Evolutionary conservation across 2,113 vertebrate genomes (phyloP).

Genomic region (Alligator mississippiensis): DNA sequence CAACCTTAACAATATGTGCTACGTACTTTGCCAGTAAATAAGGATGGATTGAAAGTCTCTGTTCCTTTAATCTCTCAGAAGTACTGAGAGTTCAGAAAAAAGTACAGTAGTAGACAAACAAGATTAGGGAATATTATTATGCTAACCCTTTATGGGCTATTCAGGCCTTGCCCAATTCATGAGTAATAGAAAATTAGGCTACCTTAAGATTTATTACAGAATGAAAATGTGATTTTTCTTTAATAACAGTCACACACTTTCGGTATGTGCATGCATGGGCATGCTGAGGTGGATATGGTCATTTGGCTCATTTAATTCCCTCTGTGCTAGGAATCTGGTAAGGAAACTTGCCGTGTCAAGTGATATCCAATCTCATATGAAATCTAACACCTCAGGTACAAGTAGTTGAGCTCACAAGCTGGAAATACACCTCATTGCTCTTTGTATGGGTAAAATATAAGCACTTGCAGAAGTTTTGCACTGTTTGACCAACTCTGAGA

Average conservation of each 20-base stretch:
- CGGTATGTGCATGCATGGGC: constrained; percentile 60
- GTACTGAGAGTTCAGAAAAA: constrained; percentile 11
- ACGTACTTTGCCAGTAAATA: background rate
- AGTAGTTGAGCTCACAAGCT: background rate
- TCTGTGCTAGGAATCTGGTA: constrained; percentile 49
- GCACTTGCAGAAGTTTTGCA: background rate
- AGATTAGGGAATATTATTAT: constrained; percentile 45
- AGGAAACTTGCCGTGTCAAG: constrained; percentile 65
- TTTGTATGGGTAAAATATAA: background rate
- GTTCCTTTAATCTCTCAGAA: constrained; percentile 45
- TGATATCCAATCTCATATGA: constrained; percentile 52
- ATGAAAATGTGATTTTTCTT: constrained; percentile 60
- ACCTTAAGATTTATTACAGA: constrained; percentile 43
- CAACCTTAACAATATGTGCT: background rate
- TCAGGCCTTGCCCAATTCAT: background rate
- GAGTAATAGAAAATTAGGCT: constrained; percentile 66
- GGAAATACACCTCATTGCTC: constrained; percentile 28
- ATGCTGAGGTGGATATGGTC: constrained; percentile 68
- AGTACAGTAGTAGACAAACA: constrained; percentile 55
- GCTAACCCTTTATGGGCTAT: constrained; percentile 39
- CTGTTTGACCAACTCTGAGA: background rate
- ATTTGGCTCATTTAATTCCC: constrained; percentile 65
- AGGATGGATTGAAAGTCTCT: background rate
- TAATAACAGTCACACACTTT: constrained; percentile 65
- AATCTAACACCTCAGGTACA: constrained; percentile 58